Evolutionary conservation across 2,888 invertebrate species (phyloP), one percentile per base, ranked within the genome.

Genomic region (Clusia tigrina): DNA sequence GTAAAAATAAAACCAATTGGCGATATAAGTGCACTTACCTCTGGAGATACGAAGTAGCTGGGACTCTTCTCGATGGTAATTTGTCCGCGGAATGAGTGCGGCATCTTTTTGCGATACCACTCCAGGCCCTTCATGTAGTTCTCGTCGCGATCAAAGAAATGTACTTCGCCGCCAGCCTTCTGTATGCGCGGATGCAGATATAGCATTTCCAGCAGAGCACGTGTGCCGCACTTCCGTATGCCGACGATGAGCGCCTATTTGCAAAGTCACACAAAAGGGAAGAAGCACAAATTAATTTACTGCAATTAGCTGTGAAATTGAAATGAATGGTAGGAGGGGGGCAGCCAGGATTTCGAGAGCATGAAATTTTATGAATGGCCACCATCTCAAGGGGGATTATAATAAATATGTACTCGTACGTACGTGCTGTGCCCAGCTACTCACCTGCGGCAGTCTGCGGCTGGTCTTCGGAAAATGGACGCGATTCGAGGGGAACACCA

Each of bases 61-160:
- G 98, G 98, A 74, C 96, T 97, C 85, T 99, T 98, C 84, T 98
- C 98, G 73, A 97, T 93, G 61, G 96, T 96, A 71, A 97, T 91
- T 84, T 97, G 96, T 51, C 94, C 93, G 68, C 90, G 89, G 83
- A 92, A 93, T 1, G 96, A 95, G 77, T 92, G 91, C 12, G 97
- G 97, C 96, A 98, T 97, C 82, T 94, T 93, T 79, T 90, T 90
- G 65, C 93, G 86, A 84, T 98, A 98, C 98, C 98, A 98, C 66
- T 97, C 95, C 64, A 96, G 86, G 0, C 98, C 98, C 69, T 90
- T 88, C 59, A 90, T 89, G 83, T 96, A 98, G 83, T 96, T 96
- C 76, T 94, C 94, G 78, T 94, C 94, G 59, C 95, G 89, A 85
- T 98, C 97, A 84, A 99, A 98, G 86, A 96, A 98, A 84, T 98